These are phyloP conservation scores for Drosophila azteca DNA, from an alignment of 1,140 invertebrate genomes.

Conservation along the genomic window DNA sequence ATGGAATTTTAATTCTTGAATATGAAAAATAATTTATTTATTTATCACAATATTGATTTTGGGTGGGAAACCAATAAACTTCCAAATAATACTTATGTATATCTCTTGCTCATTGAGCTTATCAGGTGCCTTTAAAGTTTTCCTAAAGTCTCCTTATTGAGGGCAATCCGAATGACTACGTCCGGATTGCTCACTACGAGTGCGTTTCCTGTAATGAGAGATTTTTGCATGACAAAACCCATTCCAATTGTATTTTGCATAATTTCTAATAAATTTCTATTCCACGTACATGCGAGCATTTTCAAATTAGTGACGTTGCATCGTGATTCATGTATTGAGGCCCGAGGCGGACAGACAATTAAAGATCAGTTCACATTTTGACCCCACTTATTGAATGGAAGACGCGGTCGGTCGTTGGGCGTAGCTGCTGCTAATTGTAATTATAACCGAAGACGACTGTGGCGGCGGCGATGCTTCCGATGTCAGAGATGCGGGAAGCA, in stretches of 20 bases:
- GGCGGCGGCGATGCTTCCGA: slow-evolving; percentile 57
- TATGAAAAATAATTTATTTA: too few species aligned
- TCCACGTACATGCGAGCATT: neutral
- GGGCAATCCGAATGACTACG: too few species aligned
- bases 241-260: slow-evolving; percentile 54
- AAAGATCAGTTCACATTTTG: slow-evolving; percentile 71
- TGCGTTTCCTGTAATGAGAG: slow-evolving; percentile 14
- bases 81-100: too few species aligned
- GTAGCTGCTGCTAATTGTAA: slow-evolving; percentile 74
- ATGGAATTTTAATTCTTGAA: too few species aligned
- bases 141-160: too few species aligned
- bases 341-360: slow-evolving; percentile 49
- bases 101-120: too few species aligned
- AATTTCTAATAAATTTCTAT: slow-evolving; percentile 58
- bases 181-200: slow-evolving; percentile 5
- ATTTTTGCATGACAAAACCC: slow-evolving; percentile 67
- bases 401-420: slow-evolving; percentile 54
- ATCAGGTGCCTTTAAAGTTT: too few species aligned
- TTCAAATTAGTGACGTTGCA: slow-evolving; percentile 41
- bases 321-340: slow-evolving; percentile 26
- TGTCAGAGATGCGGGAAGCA: slow-evolving; percentile 77
- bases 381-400: slow-evolving; percentile 66
- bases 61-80: too few species aligned
- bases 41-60: too few species aligned
- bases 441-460: slow-evolving; percentile 48